A percentile compares a stretch with the other conserved stretches of the same genome.
Evolutionary conservation across 2,797 vertebrate genomes (phyloP).

Genomic region (Sebastes trivittatus): DNA sequence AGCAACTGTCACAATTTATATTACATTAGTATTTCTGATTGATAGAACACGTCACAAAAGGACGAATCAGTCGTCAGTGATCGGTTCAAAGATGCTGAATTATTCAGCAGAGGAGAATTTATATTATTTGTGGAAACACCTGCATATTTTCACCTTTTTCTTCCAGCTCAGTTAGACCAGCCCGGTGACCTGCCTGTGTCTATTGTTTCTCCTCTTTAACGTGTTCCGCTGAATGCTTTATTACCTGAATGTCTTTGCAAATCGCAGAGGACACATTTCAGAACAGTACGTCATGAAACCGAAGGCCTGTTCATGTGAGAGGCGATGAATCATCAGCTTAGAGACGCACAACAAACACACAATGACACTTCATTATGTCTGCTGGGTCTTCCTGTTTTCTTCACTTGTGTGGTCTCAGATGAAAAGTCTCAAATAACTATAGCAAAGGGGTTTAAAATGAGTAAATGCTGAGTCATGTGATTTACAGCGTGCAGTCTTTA

Average conservation of each 20-base stretch:
- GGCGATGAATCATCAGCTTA: constrained; percentile 37
- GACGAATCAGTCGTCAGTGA: background rate
- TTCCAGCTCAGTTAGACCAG: background rate
- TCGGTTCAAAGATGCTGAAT: background rate
- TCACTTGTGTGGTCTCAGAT: background rate
- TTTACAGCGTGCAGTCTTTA: background rate
- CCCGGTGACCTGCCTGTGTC: constrained; percentile 7
- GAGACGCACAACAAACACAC: constrained; percentile 5
- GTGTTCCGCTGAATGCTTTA: constrained; percentile 11
- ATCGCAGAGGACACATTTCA: constrained; percentile 32
- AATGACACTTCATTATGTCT: constrained; percentile 13
- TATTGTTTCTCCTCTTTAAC: constrained; percentile 12
- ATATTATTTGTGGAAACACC: background rate
- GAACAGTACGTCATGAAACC: constrained; percentile 14
- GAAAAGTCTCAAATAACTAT: background rate
- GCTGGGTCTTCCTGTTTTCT: background rate
- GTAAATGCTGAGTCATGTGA: background rate
- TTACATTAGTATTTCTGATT: too few relatives aligned
- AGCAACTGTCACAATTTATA: too few relatives aligned
- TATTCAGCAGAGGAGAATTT: background rate
- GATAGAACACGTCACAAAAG: background rate
- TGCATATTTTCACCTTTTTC: background rate
- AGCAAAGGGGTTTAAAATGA: background rate
- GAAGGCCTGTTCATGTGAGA: constrained; percentile 27
- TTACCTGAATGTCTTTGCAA: constrained; percentile 20